Base-by-base conservation (phyloP, 2,113 vertebrate species). In the Elephas maximus region DNA sequence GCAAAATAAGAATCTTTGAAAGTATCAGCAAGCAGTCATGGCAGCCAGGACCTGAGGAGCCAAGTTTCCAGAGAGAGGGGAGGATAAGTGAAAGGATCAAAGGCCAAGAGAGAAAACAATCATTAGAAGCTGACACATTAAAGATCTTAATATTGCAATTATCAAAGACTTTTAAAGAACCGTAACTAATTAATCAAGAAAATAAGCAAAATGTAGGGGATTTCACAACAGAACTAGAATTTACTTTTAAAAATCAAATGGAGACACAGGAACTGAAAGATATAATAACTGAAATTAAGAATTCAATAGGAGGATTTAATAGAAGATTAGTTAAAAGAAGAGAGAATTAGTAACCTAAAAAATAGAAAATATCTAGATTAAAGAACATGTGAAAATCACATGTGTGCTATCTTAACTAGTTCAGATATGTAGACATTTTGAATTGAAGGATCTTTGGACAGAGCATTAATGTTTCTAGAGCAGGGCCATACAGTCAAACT, bases 341-440 rank as follows among this genome's bases (percentile, higher is more conserved):
- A 62, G 45, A 78, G 1, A 76, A 65, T 69, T 84, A 63, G 14
- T 57, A 65, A 96, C 81, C 17, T 78, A 69, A 89, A 93, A 85
- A 37, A 76, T 62, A 21, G 71, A 91, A 84, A 91, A 79, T 67
- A 74, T 73, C 12, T 8, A 89, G 4, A 91, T 91, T 63, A 51
- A 71, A 88, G 10, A 1, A 74, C 1, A 81, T 24, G 24, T 81
- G 6, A 76, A 95, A 84, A 88, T 63, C 26, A 79, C 12, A 18
- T 37, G 21, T n/a, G 77, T 92, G 17, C 69, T 85, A 60, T 65
- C 83, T 71, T 83, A 84, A 33, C 28, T 76, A 87, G 91, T 3
- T 67, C 60, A 62, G 11, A 78, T 41, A 76, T 33, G 71, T 11
- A 57, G 4, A 96, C 14, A 96, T 91, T 92, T 93, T 94, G 26